Evolutionary conservation across 2,113 vertebrate genomes (phyloP).

Genomic region (Vulpes vulpes): DNA sequence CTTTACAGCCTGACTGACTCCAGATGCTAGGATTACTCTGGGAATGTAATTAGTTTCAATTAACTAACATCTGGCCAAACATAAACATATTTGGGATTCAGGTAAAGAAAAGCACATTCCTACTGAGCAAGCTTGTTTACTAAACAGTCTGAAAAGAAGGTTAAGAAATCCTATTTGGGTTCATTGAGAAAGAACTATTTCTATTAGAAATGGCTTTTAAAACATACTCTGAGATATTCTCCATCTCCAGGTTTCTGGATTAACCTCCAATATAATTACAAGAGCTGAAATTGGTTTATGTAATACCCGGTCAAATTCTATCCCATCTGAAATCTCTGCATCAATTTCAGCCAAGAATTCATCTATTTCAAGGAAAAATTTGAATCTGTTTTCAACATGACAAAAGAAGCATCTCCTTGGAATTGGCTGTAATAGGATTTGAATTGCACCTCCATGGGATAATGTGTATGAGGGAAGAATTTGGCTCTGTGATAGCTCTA

Average conservation of each 20-base stretch:
- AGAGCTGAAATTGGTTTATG: conserved; percentile 40
- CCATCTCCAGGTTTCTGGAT: conserved; percentile 17
- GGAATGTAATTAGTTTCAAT: conserved; percentile 82
- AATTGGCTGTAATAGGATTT: neutral
- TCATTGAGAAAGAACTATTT: neutral
- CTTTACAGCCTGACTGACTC: conserved; percentile 68
- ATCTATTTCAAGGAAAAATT: conserved; percentile 38
- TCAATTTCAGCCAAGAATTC: conserved; percentile 14
- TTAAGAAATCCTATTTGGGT: conserved; percentile 31
- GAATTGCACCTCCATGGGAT: neutral
- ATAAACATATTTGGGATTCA: conserved; percentile 74
- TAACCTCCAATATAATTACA: conserved; percentile 21
- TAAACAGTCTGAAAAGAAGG: conserved; percentile 20
- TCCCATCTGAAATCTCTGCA: conserved; percentile 9
- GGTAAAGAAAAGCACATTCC: conserved; percentile 63
- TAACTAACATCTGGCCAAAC: conserved; percentile 78
- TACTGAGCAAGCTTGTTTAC: conserved; percentile 10
- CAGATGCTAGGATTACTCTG: conserved; percentile 76
- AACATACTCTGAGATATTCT: conserved; percentile 16
- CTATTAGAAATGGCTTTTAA: conserved; percentile 23
- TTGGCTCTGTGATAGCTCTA: neutral
- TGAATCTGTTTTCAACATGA: neutral
- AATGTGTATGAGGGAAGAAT: neutral
- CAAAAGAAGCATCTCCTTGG: neutral
- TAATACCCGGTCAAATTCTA: conserved; percentile 45